These are phyloP conservation scores for Pristionchus maxplancki DNA, from an alignment of 2,888 invertebrate genomes.

Conservation along the genomic window DNA sequence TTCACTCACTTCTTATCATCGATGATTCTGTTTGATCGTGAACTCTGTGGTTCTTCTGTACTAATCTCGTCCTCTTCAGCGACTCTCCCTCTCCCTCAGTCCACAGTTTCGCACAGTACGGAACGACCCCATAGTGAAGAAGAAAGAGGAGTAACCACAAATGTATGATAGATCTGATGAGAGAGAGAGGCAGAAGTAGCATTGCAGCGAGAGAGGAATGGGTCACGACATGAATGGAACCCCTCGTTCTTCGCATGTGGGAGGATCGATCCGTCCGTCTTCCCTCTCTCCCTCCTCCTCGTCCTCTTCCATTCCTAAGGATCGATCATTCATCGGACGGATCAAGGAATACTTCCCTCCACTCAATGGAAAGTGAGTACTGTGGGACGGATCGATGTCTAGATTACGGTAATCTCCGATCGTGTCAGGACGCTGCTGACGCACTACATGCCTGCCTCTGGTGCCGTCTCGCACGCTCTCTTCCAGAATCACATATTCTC, in stretches of 20 bases:
- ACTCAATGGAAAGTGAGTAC: constrained; percentile 42
- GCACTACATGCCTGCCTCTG: constrained; percentile 72
- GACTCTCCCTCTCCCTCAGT: not conserved
- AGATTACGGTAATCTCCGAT: not conserved
- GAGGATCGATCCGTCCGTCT: not conserved
- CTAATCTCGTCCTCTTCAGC: not conserved
- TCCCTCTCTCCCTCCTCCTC: constrained; percentile 49
- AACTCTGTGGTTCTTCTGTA: not conserved
- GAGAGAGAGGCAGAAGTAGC: too few relatives aligned
- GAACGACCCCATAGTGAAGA: not conserved
- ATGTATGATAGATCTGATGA: not conserved
- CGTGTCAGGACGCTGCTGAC: constrained; percentile 58
- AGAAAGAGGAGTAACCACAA: constrained; percentile 34
- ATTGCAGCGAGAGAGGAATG: not conserved
- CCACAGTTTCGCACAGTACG: constrained; percentile 37
- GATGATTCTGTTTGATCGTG: too few relatives aligned
- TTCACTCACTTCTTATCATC: not conserved
- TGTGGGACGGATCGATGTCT: not conserved
- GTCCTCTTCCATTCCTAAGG: constrained; percentile 46
- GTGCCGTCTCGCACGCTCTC: constrained; percentile 72
- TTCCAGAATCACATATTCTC: constrained; percentile 72
- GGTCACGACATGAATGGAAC: constrained; percentile 1
- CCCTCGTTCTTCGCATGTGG: not conserved
- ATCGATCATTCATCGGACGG: not conserved
- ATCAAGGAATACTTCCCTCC: constrained; percentile 43